Base-by-base conservation (phyloP, 2,113 vertebrate species). In the Spilogale gracilis region DNA sequence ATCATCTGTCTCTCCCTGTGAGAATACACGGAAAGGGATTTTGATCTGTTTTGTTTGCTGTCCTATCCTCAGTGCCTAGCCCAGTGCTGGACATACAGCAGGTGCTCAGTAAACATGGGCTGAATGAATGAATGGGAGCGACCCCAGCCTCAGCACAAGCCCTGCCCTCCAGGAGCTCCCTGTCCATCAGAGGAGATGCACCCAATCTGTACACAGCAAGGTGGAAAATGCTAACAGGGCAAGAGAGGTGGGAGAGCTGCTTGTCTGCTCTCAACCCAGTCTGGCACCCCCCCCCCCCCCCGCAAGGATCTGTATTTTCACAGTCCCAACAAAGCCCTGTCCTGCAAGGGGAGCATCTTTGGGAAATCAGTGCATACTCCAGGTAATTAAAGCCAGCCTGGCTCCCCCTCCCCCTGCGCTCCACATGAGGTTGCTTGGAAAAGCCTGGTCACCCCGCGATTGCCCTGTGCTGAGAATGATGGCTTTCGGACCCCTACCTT, bases 401-500 rank as follows among this genome's bases (percentile, higher is more conserved):
- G 65, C 16, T 25, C 81, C 14, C 0, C 25, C 54, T 4, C 32
- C 23, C 88, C n/a, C 92, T 4, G 48, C 6, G 30, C 71, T 80
- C 30, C 5, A 58, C 0, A 0, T 3, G 38, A 58, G 88, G 88
- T 92, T 78, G 81, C 65, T 83, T 2, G 52, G 92, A 74, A 96
- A 97, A 85, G 84, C 0, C 0, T 85, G 89, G 54, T 30, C 93
- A 95, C 94, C 71, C 16, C 0, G 2, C 30, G 13, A 93, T 89
- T 60, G 93, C 43, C 95, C 95, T 89, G n/a, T 60, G 98, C 96
- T 80, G 82, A 97, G 97, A 83, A 9, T 97, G 71, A 97, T 89
- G 91, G n/a, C 52, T 97, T 94, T 97, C 67, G 87, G 98, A 98
- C 94, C 96, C 95, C 97, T 97, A 97, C 61, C 91, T 97, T 88